These are phyloP conservation scores for Actinia tenebrosa DNA, from an alignment of 64 coral and sea anemone genomes.

Conservation along the genomic window DNA sequence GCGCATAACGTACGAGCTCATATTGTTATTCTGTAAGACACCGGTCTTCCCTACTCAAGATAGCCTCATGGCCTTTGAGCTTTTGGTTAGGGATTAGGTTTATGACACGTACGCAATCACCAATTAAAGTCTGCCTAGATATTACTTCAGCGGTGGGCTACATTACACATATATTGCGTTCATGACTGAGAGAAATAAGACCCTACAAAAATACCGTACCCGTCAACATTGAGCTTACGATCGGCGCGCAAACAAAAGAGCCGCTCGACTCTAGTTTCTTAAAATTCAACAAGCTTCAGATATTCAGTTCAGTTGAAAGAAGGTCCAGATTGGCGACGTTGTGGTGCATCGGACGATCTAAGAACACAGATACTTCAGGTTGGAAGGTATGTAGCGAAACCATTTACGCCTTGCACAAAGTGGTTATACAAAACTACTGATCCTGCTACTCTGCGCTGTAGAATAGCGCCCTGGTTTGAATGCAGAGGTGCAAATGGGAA, in stretches of 20 bases:
- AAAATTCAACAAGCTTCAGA: neutral
- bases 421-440: neutral
- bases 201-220: neutral
- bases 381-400: neutral
- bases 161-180: neutral
- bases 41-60: neutral
- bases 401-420: neutral
- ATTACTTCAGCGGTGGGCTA: neutral
- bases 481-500: neutral
- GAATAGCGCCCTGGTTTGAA: neutral
- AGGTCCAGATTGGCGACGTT: neutral
- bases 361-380: neutral
- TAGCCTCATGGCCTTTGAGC: slow-evolving; percentile 3
- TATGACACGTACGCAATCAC: slow-evolving; percentile 8
- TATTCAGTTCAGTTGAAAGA: neutral
- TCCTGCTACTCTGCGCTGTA: neutral
- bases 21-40: no score
- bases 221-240: neutral
- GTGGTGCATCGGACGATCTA: neutral
- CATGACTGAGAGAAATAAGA: slow-evolving; percentile 4
- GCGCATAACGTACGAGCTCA: neutral
- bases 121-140: slow-evolving; percentile 9
- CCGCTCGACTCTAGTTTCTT: neutral
- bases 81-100: neutral
- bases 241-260: neutral